These are phyloP conservation scores for Leistus spinibarbis DNA, from an alignment of 2,888 invertebrate species.

Conservation along the genomic window DNA sequence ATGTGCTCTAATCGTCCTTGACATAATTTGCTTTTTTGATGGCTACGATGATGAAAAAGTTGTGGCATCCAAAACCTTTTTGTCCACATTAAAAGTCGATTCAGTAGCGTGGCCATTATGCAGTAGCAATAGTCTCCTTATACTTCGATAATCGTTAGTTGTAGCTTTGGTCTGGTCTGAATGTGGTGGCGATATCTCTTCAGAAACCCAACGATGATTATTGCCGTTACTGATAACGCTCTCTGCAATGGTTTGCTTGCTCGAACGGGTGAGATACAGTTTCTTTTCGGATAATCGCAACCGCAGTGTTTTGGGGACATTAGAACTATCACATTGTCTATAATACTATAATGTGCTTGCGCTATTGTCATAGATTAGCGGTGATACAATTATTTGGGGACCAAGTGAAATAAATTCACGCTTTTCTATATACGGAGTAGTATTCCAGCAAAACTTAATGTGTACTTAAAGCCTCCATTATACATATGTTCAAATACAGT, in stretches of 20 bases:
- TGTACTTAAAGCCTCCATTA: too few species aligned
- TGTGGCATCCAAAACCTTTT: constrained; percentile 21
- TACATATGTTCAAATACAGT: background rate
- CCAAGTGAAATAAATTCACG: too few species aligned
- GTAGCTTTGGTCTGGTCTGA: background rate
- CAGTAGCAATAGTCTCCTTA: constrained; percentile 22
- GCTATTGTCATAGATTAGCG: too few species aligned
- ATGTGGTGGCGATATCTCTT: background rate
- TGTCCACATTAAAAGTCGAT: constrained; percentile 31
- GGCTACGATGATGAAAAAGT: background rate
- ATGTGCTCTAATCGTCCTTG: background rate
- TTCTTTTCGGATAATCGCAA: background rate
- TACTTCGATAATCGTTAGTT: constrained; percentile 34
- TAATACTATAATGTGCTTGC: too few species aligned
- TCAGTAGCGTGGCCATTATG: constrained; percentile 22
- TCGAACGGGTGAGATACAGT: background rate
- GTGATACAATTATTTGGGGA: too few species aligned
- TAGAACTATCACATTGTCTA: background rate
- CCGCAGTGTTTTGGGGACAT: background rate
- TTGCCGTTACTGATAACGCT: background rate
- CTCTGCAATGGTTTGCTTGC: background rate
- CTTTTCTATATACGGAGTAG: too few species aligned
- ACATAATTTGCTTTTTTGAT: background rate
- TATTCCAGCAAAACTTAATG: too few species aligned
- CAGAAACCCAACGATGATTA: background rate